phyloP scores from a whole-genome alignment of 2,797 vertebrate genomes.

The Hafferia zeledoni region DNA sequence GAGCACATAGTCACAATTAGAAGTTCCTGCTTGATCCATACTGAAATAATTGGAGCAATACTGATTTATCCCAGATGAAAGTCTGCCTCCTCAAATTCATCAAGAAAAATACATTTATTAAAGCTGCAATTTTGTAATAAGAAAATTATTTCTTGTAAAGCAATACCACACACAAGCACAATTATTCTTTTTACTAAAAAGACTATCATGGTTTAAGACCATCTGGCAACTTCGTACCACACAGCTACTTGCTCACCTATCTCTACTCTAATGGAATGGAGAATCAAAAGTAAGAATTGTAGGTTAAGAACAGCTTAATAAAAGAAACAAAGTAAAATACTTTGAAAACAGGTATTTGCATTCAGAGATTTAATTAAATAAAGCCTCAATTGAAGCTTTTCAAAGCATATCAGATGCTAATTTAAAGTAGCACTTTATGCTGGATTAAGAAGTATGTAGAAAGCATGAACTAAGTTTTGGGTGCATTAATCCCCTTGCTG shows the following conservation, averaged over 20 bases:
- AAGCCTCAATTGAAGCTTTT: not conserved
- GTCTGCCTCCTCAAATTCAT: not conserved
- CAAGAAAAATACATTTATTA: not conserved
- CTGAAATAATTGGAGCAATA: not conserved
- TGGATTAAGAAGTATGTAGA: not conserved
- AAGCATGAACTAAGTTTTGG: not conserved
- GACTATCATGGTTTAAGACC: not conserved
- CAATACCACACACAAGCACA: not conserved
- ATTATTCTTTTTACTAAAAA: not conserved
- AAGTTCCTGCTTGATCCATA: not conserved
- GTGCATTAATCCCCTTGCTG: not conserved
- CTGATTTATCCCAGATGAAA: not conserved
- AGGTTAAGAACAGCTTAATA: not conserved
- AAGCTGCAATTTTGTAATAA: not conserved
- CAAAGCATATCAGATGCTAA: not conserved
- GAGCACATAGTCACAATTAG: not conserved
- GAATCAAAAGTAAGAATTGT: not conserved
- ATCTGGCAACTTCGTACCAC: not conserved
- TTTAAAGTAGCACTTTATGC: not conserved
- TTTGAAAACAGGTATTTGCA: not conserved
- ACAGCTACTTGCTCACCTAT: not conserved
- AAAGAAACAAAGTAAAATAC: not conserved
- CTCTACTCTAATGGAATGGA: not conserved
- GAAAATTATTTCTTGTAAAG: not conserved
- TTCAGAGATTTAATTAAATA: not conserved